phyloP scores from a whole-genome alignment of 1,140 invertebrate genomes.

The Musca domestica region DNA sequence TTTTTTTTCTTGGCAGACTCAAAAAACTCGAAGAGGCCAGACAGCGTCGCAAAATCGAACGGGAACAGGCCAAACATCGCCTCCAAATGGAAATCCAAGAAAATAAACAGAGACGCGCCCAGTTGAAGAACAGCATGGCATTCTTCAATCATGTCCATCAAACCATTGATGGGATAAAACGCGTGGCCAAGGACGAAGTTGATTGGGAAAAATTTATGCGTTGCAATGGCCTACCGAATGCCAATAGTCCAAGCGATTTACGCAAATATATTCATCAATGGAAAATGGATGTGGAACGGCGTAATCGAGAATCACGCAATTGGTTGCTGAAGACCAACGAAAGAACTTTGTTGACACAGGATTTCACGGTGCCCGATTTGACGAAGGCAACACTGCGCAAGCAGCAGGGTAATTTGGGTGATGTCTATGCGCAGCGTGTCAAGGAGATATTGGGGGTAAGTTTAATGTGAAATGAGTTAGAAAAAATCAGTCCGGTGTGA shows the following conservation, averaged over 20 bases:
- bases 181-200: slow-evolving; percentile 35
- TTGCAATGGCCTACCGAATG: slow-evolving; percentile 65
- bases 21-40: slow-evolving; percentile 51
- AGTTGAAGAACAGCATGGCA: slow-evolving; percentile 43
- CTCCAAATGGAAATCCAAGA: slow-evolving; percentile 48
- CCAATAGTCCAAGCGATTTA: slow-evolving; percentile 58
- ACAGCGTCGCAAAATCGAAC: slow-evolving; percentile 49
- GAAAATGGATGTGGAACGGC: slow-evolving; percentile 56
- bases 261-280: slow-evolving; percentile 65
- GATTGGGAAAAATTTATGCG: slow-evolving; percentile 64
- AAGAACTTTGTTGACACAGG: slow-evolving; percentile 49
- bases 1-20: too few relatives aligned
- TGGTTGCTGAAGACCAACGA: slow-evolving; percentile 53
- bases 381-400: slow-evolving; percentile 41
- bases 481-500: neutral
- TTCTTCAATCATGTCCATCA: slow-evolving; percentile 42
- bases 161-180: slow-evolving; percentile 43
- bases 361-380: slow-evolving; percentile 39
- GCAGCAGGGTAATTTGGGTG: slow-evolving; percentile 47
- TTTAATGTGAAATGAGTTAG: neutral
- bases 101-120: slow-evolving; percentile 40
- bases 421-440: slow-evolving; percentile 51
- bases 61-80: slow-evolving; percentile 48
- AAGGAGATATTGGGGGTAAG: slow-evolving; percentile 54
- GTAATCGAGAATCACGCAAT: slow-evolving; percentile 52